Evolutionary conservation across 2,797 vertebrate genomes (phyloP).

Genomic region (Trachurus trachurus): DNA sequence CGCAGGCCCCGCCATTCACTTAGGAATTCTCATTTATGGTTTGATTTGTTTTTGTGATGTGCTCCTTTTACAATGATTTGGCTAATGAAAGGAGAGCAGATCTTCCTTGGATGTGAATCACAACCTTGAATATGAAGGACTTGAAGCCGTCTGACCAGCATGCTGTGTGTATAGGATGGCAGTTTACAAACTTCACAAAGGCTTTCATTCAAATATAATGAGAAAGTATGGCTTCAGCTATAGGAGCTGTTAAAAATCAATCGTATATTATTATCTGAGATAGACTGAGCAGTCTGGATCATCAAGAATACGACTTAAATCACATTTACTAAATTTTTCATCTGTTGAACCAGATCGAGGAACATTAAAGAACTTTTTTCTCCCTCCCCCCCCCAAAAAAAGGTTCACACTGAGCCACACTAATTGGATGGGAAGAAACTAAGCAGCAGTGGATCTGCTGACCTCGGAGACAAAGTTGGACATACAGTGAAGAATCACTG

Average conservation of each 20-base stretch:
- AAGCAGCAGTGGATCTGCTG: constrained; percentile 25
- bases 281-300: not conserved
- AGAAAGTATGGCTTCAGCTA: not conserved
- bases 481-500: constrained; percentile 25
- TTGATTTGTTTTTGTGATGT: constrained; percentile 45
- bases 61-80: not conserved
- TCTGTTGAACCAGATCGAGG: not conserved
- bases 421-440: constrained; percentile 50
- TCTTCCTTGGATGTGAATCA: not conserved
- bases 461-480: constrained; percentile 53
- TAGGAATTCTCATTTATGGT: constrained; percentile 24
- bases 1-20: constrained; percentile 18
- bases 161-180: not conserved
- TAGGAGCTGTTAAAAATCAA: not conserved
- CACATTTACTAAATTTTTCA: not conserved
- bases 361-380: constrained; percentile 16
- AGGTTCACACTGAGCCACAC: constrained; percentile 20
- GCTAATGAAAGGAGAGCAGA: not conserved
- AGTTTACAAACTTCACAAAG: not conserved
- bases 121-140: not conserved
- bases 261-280: not conserved
- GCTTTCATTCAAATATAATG: not conserved
- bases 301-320: constrained; percentile 10
- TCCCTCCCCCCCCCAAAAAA: not conserved
- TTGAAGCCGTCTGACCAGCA: not conserved